Conservation (phyloP, 2,113 vertebrate species). For the Athene noctua region DNA sequence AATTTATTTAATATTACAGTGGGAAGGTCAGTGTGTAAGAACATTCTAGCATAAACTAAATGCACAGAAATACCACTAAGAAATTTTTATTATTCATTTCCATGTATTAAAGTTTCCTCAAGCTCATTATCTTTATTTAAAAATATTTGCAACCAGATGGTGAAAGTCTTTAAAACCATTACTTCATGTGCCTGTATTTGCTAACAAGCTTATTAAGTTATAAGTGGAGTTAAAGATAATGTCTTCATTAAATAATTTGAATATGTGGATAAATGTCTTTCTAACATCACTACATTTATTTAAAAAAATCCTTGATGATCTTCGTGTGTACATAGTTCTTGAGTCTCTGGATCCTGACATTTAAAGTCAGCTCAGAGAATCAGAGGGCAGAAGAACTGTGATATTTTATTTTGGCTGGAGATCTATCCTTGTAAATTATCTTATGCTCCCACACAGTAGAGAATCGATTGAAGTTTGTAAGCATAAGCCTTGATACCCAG, state of each 20-base stretch:
- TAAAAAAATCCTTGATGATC: background rate
- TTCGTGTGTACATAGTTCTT: background rate
- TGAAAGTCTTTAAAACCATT: background rate
- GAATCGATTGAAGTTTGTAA: background rate
- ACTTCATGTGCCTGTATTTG: background rate
- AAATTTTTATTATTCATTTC: background rate
- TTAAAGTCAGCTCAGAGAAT: background rate
- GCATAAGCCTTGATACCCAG: background rate
- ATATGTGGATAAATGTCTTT: background rate
- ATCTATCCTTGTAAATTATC: background rate
- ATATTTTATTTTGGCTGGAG: conserved; percentile 1
- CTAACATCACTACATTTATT: background rate
- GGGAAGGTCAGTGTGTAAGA: background rate
- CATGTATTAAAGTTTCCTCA: background rate
- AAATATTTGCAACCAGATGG: background rate
- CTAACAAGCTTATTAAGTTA: background rate
- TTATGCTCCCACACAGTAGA: background rate
- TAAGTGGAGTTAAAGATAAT: background rate
- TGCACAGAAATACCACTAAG: background rate
- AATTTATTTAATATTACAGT: background rate
- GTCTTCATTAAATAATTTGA: background rate
- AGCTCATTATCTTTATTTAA: background rate
- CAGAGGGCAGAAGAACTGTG: conserved; percentile 1
- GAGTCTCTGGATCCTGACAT: background rate
- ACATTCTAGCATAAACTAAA: background rate